These are phyloP conservation scores for Tyrophagus putrescentiae DNA, from an alignment of 1,140 invertebrate genomes.

Conservation along the genomic window DNA sequence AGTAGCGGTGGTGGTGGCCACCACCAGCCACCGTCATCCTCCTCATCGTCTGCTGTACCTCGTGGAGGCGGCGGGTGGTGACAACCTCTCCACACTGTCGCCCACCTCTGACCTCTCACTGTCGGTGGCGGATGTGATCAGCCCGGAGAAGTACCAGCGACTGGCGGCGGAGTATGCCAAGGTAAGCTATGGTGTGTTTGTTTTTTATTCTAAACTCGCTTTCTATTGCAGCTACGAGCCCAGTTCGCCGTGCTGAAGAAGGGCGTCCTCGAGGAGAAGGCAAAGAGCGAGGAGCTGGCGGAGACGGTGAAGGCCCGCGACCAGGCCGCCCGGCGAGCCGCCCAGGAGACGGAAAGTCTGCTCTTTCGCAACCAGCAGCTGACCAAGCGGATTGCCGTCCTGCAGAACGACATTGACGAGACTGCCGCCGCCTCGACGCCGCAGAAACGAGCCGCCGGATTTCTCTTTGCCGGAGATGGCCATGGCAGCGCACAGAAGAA, in stretches of 20 bases:
- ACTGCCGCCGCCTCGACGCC: slow-evolving; percentile 23
- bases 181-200: background rate
- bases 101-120: too few species aligned
- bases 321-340: slow-evolving; percentile 61
- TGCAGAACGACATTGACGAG: slow-evolving; percentile 72
- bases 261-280: slow-evolving; percentile 76
- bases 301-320: slow-evolving; percentile 64
- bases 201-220: background rate
- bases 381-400: slow-evolving; percentile 64
- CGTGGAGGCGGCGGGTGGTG: too few species aligned
- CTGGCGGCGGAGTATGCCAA: slow-evolving; percentile 16
- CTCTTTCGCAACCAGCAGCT: slow-evolving; percentile 84
- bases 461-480: background rate
- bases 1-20: too few species aligned
- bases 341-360: slow-evolving; percentile 82
- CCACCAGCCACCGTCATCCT: too few species aligned
- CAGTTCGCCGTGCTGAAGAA: slow-evolving; percentile 78
- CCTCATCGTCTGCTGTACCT: too few species aligned
- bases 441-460: background rate
- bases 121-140: background rate
- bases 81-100: too few species aligned
- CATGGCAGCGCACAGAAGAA: background rate
- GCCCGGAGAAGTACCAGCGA: slow-evolving; percentile 13
- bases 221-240: slow-evolving; percentile 51
- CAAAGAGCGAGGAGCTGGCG: slow-evolving; percentile 47